Evolutionary conservation across 2,113 vertebrate genomes (phyloP), one percentile per base, ranked within the genome.

Genomic region (Dasyprocta punctata): DNA sequence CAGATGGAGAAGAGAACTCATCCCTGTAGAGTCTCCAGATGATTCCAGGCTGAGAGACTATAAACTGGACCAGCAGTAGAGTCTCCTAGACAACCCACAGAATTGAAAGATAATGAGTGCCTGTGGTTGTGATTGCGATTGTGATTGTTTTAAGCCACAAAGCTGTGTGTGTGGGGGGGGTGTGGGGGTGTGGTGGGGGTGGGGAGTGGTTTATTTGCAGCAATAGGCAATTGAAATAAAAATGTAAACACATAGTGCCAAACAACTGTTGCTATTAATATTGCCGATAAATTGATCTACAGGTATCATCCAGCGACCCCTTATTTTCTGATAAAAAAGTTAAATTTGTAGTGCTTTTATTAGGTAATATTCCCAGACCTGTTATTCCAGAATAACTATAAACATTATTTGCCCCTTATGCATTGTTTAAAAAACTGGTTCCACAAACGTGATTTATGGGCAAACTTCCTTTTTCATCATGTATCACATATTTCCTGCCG

Each of bases 321-420:
- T 86, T 97, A 36, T 91, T 65, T 94, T 75, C 71, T 86, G 86
- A 86, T 49, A 86, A 83, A 71, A 63, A 90, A 36, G 30, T 49
- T 82, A 97, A 86, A 95, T 95, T 95, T 91, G 47, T 54, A 85
- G 28, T 41, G 86, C 69, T 95, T 92, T 96, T 85, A 90, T 81
- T 93, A 56, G 90, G 90, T 77, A 92, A 65, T 96, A 97, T 97
- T 9, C 69, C 92, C 61, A 77, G 96, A 97, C 97, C 75, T 96
- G 90, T 92, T 96, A 96, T 95, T 96, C 87, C 75, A 95, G 95
- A 92, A 96, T 88, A 94, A 92, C 87, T 97, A 82, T 97, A 98
- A 96, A 97, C 92, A 96, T 97, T 95, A 97, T 97, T 96, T 97
- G 87, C 90, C 97, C 96, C 95, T 97, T 96, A 88, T 93, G 95